These are phyloP conservation scores for Linnaemya tessellans DNA, from an alignment of 2,888 invertebrate genomes.

Conservation along the genomic window DNA sequence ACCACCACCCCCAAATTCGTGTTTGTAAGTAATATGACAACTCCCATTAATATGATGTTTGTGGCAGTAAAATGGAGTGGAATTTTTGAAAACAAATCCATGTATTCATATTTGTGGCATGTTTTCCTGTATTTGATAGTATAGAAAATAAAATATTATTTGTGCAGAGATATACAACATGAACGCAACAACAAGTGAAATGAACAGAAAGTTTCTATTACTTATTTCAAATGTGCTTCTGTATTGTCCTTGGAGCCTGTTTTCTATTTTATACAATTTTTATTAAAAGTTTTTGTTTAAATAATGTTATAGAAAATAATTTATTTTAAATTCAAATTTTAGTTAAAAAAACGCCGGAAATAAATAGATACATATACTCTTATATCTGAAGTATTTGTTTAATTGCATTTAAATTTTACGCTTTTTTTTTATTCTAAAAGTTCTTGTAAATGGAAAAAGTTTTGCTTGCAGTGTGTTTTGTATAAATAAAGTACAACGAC, in stretches of 20 bases:
- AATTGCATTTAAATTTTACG: constrained; percentile 31
- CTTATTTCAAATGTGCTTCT: constrained; percentile 47
- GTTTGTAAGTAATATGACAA: background rate
- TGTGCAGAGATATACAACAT: constrained; percentile 16
- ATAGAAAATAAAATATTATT: constrained; percentile 29
- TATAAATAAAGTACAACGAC: background rate
- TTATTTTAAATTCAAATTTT: constrained; percentile 55
- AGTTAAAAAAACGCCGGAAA: background rate
- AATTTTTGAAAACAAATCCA: constrained; percentile 25
- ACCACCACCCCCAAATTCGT: background rate
- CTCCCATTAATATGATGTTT: constrained; percentile 10
- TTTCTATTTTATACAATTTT: constrained; percentile 66
- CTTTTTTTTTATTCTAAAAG: background rate
- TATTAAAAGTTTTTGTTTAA: constrained; percentile 67
- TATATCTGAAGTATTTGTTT: background rate
- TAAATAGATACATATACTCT: background rate
- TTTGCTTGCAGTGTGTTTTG: constrained; percentile 16
- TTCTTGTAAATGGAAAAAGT: background rate
- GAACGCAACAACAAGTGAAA: background rate
- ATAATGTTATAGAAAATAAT: constrained; percentile 68
- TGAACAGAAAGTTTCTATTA: constrained; percentile 25
- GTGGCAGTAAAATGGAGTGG: background rate
- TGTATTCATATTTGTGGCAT: constrained; percentile 36
- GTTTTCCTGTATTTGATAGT: background rate
- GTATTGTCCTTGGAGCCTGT: constrained; percentile 63